These are phyloP conservation scores for Scatophagus argus DNA, from an alignment of 2,113 vertebrate species.

Conservation along the genomic window DNA sequence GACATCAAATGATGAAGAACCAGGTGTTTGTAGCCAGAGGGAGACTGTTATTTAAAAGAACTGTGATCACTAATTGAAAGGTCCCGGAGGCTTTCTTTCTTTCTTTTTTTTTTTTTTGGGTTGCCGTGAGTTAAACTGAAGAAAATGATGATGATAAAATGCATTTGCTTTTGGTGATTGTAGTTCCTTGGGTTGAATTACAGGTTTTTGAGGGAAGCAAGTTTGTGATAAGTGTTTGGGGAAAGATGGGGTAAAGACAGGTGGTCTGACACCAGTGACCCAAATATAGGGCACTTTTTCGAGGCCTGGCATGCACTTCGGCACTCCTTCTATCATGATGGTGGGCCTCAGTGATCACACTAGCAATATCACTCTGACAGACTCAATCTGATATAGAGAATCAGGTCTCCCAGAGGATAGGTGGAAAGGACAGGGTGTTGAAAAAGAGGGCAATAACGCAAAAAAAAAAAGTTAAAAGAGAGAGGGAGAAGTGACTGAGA, in stretches of 20 bases:
- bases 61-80: slow-evolving; percentile 50
- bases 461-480: background rate
- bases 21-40: slow-evolving; percentile 60
- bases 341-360: slow-evolving; percentile 24
- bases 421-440: background rate
- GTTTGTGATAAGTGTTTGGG: background rate
- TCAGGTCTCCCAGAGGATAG: slow-evolving; percentile 22
- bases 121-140: slow-evolving; percentile 20
- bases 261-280: background rate
- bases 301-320: background rate
- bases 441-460: slow-evolving; percentile 22
- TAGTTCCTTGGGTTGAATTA: slow-evolving; percentile 20
- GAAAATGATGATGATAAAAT: slow-evolving; percentile 37
- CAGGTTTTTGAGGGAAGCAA: slow-evolving; percentile 10
- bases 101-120: too few species aligned
- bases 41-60: slow-evolving; percentile 42
- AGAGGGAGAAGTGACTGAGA: background rate
- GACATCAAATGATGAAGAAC: slow-evolving; percentile 48
- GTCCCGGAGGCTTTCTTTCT: slow-evolving; percentile 35
- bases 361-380: slow-evolving; percentile 41
- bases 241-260: background rate
- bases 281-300: slow-evolving; percentile 27
- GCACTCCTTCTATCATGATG: background rate
- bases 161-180: background rate
- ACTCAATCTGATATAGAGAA: slow-evolving; percentile 35